Base-by-base conservation (phyloP, 2,797 vertebrate genomes). In the Micropoecilia bifurca region DNA sequence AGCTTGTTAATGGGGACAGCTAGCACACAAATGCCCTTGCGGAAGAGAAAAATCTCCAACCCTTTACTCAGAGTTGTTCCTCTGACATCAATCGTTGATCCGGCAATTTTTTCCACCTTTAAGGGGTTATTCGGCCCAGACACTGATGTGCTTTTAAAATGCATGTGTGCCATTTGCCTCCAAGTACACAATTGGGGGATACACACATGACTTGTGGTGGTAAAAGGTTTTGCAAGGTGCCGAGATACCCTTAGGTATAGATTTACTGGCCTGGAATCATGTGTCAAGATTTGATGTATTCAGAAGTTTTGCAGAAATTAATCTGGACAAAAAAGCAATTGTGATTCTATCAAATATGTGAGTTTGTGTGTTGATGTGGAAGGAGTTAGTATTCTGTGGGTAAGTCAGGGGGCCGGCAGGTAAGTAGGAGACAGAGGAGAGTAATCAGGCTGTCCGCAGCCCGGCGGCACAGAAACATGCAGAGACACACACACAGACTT, bases 261-360 rank as follows among this genome's bases (percentile, higher is more conserved):
- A 95, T 95, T 96, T 94, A 92, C 92, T 93, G 91, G 93, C 92
- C 93, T 89, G 91, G 90, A 95, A 95, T 95, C 91, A 84, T 93
- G 92, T 95, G 95, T 96, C 95, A 94, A 90, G 90, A 93, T 95
- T 93, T 95, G 94, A 96, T 95, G 88, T 91, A 95, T 96, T 94
- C 91, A 91, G 84, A 95, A 95, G 92, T 95, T 96, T 95, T 95
- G 90, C 88, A 88, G 85, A 93, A 92, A 95, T 92, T 88, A 94
- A 96, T 95, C 92, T 92, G 89, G 93, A 95, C 94, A 95, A 96
- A 95, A 89, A 92, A 93, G 95, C 95, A 96, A 94, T 95, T 92
- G 92, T 93, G 93, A 94, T 92, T 89, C 84, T 79, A 82, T 86
- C 61, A 78, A 50, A 33, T 82, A 16, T 80, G 39, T 79, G 61